Base-by-base conservation (phyloP, 1,140 invertebrate genomes). In the Zophobas atratus region DNA sequence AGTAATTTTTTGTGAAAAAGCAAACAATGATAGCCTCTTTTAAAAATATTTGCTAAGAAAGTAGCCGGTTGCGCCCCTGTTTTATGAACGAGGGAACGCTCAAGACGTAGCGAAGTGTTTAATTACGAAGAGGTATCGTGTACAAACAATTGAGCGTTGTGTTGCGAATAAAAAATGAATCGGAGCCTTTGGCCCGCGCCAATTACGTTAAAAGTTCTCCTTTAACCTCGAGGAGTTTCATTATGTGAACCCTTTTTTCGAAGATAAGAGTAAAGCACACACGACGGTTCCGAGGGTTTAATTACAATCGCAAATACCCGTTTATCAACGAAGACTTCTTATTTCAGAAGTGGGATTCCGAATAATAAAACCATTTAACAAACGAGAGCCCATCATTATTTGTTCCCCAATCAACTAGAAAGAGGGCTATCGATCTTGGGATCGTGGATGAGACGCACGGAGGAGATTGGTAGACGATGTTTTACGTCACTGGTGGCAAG, bases 361-460 rank as follows among this genome's bases (percentile, higher is more conserved):
- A 67, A 67, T 67, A 67, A 67, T 67, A 67, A 67, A 67, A 67
- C 60, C 60, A 67, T 67, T 67, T 67, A 67, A 67, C 60, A 43
- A 67, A 43, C 56, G 39, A 43, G 39, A 67, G 60, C 33, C 39
- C 60, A 67, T 67, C 38, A 67, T 67, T 67, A 67, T 67, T 67
- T 67, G 60, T 67, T 67, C 60, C 39, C 60, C 60, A 67, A 67
- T 67, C 60, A 67, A 67, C 38, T 67, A 43, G 38, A 67, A 43
- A 67, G 39, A 60, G 56, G 56, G 5, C 60, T 41, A 67, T 67
- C 60, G 60, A 67, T 67, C 60, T 67, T 43, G 39, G 60, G 41
- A 67, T 67, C 6, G 38, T 43, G 60, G 60, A 20, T 41, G 60
- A 67, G 60, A 67, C 38, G 60, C 39, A 67, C 60, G 38, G 60